Percentiles rank a stretch among this genome's conserved stretches.
phyloP scores from a whole-genome alignment of 2,888 invertebrate species.

The Nemurella pictetii region DNA sequence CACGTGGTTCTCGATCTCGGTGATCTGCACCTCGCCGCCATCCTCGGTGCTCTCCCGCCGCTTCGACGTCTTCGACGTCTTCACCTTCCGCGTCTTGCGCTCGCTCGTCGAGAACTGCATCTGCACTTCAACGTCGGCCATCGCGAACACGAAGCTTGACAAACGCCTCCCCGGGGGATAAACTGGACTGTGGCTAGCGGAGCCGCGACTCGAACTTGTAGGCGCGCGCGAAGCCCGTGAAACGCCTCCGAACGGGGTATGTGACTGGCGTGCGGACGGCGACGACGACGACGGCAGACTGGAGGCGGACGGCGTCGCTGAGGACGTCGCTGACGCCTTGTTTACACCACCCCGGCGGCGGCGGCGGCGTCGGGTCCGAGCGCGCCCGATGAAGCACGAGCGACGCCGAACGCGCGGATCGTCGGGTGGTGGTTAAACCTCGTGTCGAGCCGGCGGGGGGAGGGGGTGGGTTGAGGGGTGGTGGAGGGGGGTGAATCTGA shows the following conservation, averaged over 20 bases:
- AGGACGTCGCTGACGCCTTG: neutral
- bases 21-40: conserved; percentile 76
- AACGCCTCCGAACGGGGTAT: neutral
- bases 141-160: conserved; percentile 48
- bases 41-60: conserved; percentile 73
- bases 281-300: neutral
- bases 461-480: too few species aligned
- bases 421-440: neutral
- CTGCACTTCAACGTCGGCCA: conserved; percentile 91
- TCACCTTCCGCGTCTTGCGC: conserved; percentile 87
- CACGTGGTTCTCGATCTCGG: conserved; percentile 65
- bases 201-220: neutral
- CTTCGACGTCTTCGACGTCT: conserved; percentile 80
- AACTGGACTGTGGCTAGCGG: neutral
- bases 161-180: neutral
- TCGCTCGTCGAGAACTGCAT: conserved; percentile 83
- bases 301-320: neutral
- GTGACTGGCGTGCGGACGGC: neutral
- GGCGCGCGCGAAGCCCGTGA: neutral
- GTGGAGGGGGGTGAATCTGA: too few species aligned
- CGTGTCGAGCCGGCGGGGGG: neutral
- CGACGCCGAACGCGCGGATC: neutral
- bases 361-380: neutral
- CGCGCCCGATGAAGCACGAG: neutral
- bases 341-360: neutral